Evolutionary conservation across 2,797 vertebrate genomes (phyloP), one percentile per base, ranked within the genome.

Genomic region (Macropus fuliginosus): DNA sequence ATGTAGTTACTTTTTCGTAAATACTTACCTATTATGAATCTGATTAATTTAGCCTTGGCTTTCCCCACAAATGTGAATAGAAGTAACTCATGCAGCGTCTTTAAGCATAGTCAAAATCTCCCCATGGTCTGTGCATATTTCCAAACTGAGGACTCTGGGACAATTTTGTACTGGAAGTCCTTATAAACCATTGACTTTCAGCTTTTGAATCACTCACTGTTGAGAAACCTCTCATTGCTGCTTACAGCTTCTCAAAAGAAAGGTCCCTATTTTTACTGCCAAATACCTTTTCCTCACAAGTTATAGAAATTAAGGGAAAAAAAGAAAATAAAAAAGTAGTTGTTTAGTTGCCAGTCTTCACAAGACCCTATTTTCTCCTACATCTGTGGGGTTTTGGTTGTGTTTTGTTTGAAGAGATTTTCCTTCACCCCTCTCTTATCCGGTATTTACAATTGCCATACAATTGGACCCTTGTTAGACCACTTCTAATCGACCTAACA

Each of bases 251-350:
- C 40, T 16, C 21, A 1, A 81, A 81, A 81, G n/a, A n/a, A 27
- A 74, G 92, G 91, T 29, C 54, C 94, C 40, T n/a, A 31, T 59
- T 81, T 46, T 96, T 92, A 66, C 90, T 93, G 59, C 87, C 81
- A 92, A 0, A 91, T 87, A 56, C 91, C 54, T 93, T 40, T 93
- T 94, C 55, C 59, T 54, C 40, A 74, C 50, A 94, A 91, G 10
- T 89, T 95, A 93, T 92, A 97, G 59, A 92, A 93, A 94, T 50
- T 74, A 57, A 54, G 46, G 59, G 91, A 92, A 90, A 95, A 57
- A 91, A 95, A 95, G 90, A 94, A 62, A 91, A 87, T 52, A 6
- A 52, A 52, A 52, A 52, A 52, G 5, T 52, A 52, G 52, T 52
- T 52, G 52, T 52, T 52, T 52, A 52, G n/a, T 91, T 81, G 34